Evolutionary conservation across 2,797 vertebrate genomes (phyloP).

Genomic region (Myripristis murdjan): DNA sequence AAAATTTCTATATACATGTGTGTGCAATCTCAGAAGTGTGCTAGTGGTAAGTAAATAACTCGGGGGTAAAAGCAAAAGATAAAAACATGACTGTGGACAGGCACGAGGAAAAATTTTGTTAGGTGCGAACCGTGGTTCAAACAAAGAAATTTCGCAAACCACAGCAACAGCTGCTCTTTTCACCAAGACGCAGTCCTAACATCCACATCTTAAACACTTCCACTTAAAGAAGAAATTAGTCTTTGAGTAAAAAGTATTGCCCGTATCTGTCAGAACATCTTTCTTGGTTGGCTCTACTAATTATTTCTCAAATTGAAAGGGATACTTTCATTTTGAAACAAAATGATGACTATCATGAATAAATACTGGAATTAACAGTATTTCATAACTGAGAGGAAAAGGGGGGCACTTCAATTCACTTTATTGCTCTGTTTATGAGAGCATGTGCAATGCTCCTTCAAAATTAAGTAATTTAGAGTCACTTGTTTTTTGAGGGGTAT

Average conservation of each 20-base stretch:
- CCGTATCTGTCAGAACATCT: slow-evolving; percentile 20
- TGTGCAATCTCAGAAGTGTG: slow-evolving; percentile 55
- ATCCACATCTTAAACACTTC: slow-evolving; percentile 59
- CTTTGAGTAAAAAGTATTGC: slow-evolving; percentile 23
- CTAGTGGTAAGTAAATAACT: slow-evolving; percentile 26
- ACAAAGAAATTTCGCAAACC: slow-evolving; percentile 23
- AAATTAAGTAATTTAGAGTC: slow-evolving; percentile 3
- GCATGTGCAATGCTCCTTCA: slow-evolving; percentile 21
- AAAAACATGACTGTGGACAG: slow-evolving; percentile 50
- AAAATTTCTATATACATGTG: slow-evolving; percentile 68
- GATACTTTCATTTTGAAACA: slow-evolving; percentile 1
- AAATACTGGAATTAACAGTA: background rate
- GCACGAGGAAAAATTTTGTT: slow-evolving; percentile 56
- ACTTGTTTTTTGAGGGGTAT: background rate
- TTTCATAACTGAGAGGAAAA: background rate
- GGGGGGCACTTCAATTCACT: background rate
- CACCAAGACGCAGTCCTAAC: slow-evolving; percentile 37
- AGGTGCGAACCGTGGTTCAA: slow-evolving; percentile 41
- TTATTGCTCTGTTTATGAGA: slow-evolving; percentile 53
- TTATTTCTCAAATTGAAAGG: slow-evolving; percentile 27
- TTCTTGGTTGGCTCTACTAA: background rate
- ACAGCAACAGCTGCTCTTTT: slow-evolving; percentile 22
- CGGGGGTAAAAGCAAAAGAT: slow-evolving; percentile 46
- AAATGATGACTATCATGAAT: background rate
- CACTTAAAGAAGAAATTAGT: slow-evolving; percentile 23